A percentile compares a stretch with the other conserved stretches of the same genome.
Evolutionary conservation across 2,888 invertebrate species (phyloP).

Genomic region (Melinopterus prodromus): DNA sequence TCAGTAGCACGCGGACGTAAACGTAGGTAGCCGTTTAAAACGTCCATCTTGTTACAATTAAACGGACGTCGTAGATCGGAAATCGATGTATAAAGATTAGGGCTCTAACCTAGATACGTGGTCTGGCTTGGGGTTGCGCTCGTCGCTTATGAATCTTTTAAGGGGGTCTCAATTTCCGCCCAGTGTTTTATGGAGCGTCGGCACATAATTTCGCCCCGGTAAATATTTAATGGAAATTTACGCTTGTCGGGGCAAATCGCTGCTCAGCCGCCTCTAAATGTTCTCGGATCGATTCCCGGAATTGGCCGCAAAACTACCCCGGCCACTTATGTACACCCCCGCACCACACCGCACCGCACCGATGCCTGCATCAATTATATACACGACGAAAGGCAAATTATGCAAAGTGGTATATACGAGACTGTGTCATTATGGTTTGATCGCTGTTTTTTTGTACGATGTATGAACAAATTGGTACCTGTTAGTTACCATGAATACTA

Average conservation of each 20-base stretch:
- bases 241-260: background rate
- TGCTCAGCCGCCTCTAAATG: background rate
- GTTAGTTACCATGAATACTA: no score
- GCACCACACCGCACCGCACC: background rate
- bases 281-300: background rate
- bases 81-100: background rate
- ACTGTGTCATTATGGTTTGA: no score
- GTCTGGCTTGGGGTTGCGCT: background rate
- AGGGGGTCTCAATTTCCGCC: background rate
- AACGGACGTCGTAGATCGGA: background rate
- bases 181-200: background rate
- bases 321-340: background rate
- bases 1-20: no score
- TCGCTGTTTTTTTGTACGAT: no score
- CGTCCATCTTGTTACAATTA: background rate
- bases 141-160: background rate
- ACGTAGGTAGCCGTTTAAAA: no score
- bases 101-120: background rate
- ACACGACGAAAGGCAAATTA: background rate
- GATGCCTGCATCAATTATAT: background rate
- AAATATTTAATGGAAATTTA: background rate
- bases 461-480: no score
- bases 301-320: background rate
- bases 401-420: no score
- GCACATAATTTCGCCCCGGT: conserved; percentile 4